Evolutionary conservation across 2,113 vertebrate genomes (phyloP), one percentile per base, ranked within the genome.

Genomic region (Macquaria australasica): DNA sequence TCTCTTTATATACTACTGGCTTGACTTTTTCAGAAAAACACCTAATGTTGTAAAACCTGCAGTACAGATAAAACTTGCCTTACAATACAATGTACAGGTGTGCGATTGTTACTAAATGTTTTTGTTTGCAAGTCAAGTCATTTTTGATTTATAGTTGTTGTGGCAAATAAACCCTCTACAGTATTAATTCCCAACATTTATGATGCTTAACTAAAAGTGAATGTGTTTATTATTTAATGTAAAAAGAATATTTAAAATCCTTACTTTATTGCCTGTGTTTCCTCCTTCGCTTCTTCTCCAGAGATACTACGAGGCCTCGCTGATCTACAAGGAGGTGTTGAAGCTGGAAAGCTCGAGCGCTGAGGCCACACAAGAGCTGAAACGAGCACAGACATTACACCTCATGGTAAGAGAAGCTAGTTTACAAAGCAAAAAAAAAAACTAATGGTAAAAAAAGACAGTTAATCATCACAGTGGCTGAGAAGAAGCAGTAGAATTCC

Each of bases 261-360:
- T 58, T 41, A 15, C 37, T 53, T 45, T 59, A 39, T 5, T 62
- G 51, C 14, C 16, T 16, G 8, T 68, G n/a, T 59, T 64, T 48
- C 15, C 21, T 59, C 5, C 3, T 12, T 48, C 5, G 1, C 18
- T 18, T 39, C 34, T 5, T 67, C 31, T 45, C 2, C 87, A 98
- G 97, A 93, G 78, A 73, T 98, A 97, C 3, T 74, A 88, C 0
- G 96, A 98, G 53, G 97, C 97, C 0, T 84, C 86, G 0, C 45
- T 87, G 50, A 87, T 93, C 21, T 98, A 97, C 11, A 90, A 89
- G 81, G 93, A 97, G 18, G 94, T 97, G 67, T 78, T 97, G 81
- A 89, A 8, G 31, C 76, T 87, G 43, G 93, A 96, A 0, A 37
- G 80, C 0, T 67, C 91, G 2, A 91, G 94, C 0, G 18, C 48